Evolutionary conservation across 2,888 invertebrate genomes (phyloP), one percentile per base, ranked within the genome.

Genomic region (Lepidochrysops patricia): DNA sequence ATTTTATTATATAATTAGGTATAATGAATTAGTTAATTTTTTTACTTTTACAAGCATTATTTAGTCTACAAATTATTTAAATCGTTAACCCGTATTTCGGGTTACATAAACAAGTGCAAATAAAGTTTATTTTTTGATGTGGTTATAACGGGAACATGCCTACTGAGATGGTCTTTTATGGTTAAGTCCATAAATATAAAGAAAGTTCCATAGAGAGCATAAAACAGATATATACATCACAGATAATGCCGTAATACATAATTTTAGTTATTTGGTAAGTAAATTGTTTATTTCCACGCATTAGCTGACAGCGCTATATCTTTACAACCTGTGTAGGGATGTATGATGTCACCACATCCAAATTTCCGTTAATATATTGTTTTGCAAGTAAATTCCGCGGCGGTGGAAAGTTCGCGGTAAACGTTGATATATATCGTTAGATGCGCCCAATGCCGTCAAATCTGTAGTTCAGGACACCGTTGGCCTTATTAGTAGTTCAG

Each of bases 381-480:
- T 64, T 63, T 60, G 26, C 60, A 62, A 62, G 64, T 62, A 66
- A 64, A 57, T 59, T 57, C 58, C 64, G 65, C 66, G 64, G 62
- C 64, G 66, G 69, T 73, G 65, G 66, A 62, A 71, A 77, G 74
- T 79, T 79, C 72, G 66, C 65, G 68, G 69, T n/a, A n/a, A n/a
- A n/a, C n/a, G n/a, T n/a, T n/a, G n/a, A n/a, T n/a, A n/a, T n/a
- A n/a, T n/a, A n/a, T n/a, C n/a, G n/a, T n/a, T n/a, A n/a, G n/a
- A n/a, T n/a, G n/a, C n/a, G n/a, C n/a, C n/a, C n/a, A n/a, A n/a
- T n/a, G n/a, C n/a, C n/a, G n/a, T n/a, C n/a, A n/a, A n/a, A n/a
- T n/a, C n/a, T n/a, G n/a, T n/a, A n/a, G n/a, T n/a, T n/a, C n/a
- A n/a, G n/a, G n/a, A n/a, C n/a, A n/a, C n/a, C n/a, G n/a, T n/a